A percentile compares a stretch with the other conserved stretches of the same genome.
These are phyloP conservation scores for Tenrec ecaudatus DNA, from an alignment of 2,113 vertebrate genomes.

Conservation along the genomic window DNA sequence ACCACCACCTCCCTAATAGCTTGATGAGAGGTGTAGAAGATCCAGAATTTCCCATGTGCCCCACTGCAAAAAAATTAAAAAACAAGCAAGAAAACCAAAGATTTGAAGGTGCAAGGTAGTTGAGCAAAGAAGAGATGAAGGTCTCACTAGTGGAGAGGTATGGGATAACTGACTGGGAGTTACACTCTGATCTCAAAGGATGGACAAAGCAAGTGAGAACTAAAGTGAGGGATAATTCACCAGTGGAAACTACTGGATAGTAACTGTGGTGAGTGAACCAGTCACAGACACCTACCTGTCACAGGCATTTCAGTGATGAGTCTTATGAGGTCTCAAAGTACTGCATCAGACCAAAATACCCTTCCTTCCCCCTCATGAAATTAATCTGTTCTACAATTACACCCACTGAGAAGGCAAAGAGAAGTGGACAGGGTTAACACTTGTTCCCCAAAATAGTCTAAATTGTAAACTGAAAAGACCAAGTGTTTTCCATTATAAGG, in stretches of 20 bases:
- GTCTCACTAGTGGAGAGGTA: neutral
- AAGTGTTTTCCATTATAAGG: neutral
- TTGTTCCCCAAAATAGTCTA: neutral
- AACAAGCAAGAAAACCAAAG: neutral
- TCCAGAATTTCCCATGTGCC: neutral
- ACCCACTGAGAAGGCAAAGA: neutral
- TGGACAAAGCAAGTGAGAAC: neutral
- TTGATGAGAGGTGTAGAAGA: neutral
- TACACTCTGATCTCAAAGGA: too few relatives aligned
- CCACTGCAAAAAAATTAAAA: neutral
- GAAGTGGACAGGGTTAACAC: neutral
- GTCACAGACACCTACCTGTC: neutral
- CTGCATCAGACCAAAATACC: neutral
- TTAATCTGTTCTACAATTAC: neutral
- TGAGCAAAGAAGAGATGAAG: neutral
- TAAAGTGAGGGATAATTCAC: neutral
- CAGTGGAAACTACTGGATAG: neutral
- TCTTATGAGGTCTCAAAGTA: neutral
- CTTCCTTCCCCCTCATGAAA: neutral
- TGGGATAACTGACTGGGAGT: too few relatives aligned
- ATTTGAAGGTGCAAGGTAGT: neutral
- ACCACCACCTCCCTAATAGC: neutral
- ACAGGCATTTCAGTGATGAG: neutral
- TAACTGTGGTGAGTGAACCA: too few relatives aligned
- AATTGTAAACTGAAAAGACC: neutral